Base-by-base conservation (phyloP, 92 coral and sea anemone genomes). In the Porites lobata region DNA sequence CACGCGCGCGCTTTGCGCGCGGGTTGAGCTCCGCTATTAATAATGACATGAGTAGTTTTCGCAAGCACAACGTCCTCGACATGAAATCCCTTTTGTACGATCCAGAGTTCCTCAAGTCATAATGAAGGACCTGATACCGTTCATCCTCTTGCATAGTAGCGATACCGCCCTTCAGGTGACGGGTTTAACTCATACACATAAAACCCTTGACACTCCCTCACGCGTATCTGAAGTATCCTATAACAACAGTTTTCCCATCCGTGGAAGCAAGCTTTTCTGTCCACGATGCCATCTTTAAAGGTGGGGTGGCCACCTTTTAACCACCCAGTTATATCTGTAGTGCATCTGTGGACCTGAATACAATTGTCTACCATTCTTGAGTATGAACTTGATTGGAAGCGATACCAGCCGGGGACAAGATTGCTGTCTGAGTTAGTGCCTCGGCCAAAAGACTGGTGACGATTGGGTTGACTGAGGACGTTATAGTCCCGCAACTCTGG, bases 61-160 rank as follows among this genome's bases (percentile, higher is more conserved):
- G 24, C 24, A 24, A 0, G 24, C 24, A 24, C 24, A 24, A 0
- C 24, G 24, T 24, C 24, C 24, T 24, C 24, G 24, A 24, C 24
- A 24, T 24, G 24, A 24, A 24, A 24, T 24, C 24, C 24, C 24
- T 24, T 24, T 24, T 24, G 24, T 24, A 24, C 24, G 24, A 24
- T 24, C 24, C 24, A 1, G 24, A 24, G 24, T 24, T 24, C 24
- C 24, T 24, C 24, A 24, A 24, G 24, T 24, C 24, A 24, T 24
- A 24, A 0, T 24, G 24, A 24, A 24, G 24, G 24, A 24, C 1
- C 24, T 24, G 24, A 24, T 24, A 24, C 24, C 24, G 24, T 74
- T 74, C 52, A 74, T 38, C 9, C 59, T 74, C 12, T 68, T 50
- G 83, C 72, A 29, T 63, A 63, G 12, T 79, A 79, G 29, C 84